Conservation (phyloP, 2,888 invertebrate genomes). For the Caenorhabditis sp. region DNA sequence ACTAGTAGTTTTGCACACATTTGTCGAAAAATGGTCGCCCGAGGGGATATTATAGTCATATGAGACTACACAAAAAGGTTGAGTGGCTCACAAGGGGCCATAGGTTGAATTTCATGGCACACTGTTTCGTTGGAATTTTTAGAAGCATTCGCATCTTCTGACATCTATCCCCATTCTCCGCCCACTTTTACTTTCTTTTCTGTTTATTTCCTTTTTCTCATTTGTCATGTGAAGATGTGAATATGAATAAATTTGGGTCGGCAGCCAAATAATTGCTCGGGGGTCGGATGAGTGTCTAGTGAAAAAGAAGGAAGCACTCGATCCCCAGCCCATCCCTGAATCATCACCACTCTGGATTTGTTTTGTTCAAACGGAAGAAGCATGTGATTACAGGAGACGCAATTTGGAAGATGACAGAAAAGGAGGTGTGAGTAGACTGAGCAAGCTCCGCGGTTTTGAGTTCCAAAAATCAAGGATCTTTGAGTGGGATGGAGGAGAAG, state of each 20-base stretch:
- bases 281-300: conserved; percentile 37
- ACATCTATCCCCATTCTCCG: conserved; percentile 6
- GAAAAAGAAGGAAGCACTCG: conserved; percentile 27
- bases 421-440: conserved; percentile 19
- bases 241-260: conserved; percentile 57
- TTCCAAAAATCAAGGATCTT: conserved; percentile 37
- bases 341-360: conserved; percentile 26
- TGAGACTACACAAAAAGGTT: conserved; percentile 61
- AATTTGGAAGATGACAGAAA: conserved; percentile 49
- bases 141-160: neutral
- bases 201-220: conserved; percentile 28
- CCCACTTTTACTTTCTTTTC: conserved; percentile 22
- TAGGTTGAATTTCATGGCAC: conserved; percentile 54
- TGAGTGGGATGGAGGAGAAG: too few relatives aligned
- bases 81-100: conserved; percentile 62
- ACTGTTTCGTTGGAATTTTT: conserved; percentile 16
- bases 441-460: too few relatives aligned
- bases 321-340: too few relatives aligned
- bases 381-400: conserved; percentile 52
- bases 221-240: conserved; percentile 36
- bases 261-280: conserved; percentile 41
- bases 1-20: conserved; percentile 41
- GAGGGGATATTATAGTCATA: conserved; percentile 62
- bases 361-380: conserved; percentile 46
- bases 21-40: conserved; percentile 52